Percentiles rank a stretch among this genome's conserved stretches.
Conservation (phyloP, 2,888 invertebrate genomes). For the Pocota personata region DNA sequence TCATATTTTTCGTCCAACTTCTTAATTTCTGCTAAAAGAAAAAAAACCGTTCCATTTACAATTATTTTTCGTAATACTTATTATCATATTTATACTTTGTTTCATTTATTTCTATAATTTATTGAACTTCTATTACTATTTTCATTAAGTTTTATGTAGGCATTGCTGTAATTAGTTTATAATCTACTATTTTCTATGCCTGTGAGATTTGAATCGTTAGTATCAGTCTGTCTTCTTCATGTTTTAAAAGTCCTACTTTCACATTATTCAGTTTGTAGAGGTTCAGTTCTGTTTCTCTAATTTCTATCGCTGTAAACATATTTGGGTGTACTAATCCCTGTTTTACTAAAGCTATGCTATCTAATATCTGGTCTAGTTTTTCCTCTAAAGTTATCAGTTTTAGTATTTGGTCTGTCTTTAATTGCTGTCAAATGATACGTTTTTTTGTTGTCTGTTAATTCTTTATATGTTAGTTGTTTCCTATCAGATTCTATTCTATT, state of each 20-base stretch:
- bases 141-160: not conserved
- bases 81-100: not conserved
- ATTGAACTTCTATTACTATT: not conserved
- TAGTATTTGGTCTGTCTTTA: slow-evolving; percentile 8
- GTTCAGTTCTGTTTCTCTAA: not conserved
- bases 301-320: not conserved
- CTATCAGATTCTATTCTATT: no score
- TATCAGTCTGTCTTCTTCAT: not conserved
- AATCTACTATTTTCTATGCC: not conserved
- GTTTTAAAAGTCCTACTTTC: not conserved
- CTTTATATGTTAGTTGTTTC: not conserved
- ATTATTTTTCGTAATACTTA: not conserved
- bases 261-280: not conserved
- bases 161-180: no score
- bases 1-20: not conserved
- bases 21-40: not conserved
- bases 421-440: slow-evolving; percentile 5
- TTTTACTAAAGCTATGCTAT: not conserved
- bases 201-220: not conserved
- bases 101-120: not conserved
- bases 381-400: not conserved
- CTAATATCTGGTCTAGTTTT: not conserved
- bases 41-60: not conserved
- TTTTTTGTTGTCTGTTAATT: slow-evolving; percentile 6
- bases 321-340: slow-evolving; percentile 6